Percentiles rank a stretch among this genome's conserved stretches.
Conservation (phyloP, 2,113 vertebrate species). For the Cettia cetti region DNA sequence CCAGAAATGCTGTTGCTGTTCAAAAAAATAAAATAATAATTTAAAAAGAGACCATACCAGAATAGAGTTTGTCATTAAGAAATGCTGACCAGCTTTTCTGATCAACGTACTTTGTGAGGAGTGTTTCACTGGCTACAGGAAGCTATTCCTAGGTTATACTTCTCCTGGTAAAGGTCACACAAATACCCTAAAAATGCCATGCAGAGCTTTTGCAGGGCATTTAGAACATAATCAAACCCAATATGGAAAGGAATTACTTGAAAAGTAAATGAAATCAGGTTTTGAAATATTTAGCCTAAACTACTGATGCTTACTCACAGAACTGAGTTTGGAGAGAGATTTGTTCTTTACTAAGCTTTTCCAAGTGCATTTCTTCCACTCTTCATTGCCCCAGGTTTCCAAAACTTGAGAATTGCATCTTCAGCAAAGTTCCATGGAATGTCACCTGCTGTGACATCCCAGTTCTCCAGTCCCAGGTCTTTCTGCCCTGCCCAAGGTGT, state of each 20-base stretch:
- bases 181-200: not conserved
- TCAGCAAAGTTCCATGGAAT: not conserved
- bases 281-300: not conserved
- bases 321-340: not conserved
- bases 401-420: not conserved
- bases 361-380: not conserved
- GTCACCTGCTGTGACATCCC: not conserved
- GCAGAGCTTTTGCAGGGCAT: not conserved
- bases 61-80: not conserved
- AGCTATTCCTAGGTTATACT: not conserved
- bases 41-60: not conserved
- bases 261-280: not conserved
- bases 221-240: not conserved
- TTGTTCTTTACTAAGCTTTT: not conserved
- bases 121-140: not conserved
- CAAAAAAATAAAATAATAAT: not conserved
- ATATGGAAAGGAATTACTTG: not conserved
- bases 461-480: fast-evolving
- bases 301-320: not conserved
- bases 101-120: not conserved
- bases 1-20: not conserved
- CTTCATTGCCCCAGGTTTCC: not conserved
- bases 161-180: not conserved
- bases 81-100: not conserved
- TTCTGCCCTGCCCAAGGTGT: not conserved